Evolutionary conservation across 2,888 invertebrate genomes (phyloP), one percentile per base, ranked within the genome.

Genomic region (Germaria angustata): DNA sequence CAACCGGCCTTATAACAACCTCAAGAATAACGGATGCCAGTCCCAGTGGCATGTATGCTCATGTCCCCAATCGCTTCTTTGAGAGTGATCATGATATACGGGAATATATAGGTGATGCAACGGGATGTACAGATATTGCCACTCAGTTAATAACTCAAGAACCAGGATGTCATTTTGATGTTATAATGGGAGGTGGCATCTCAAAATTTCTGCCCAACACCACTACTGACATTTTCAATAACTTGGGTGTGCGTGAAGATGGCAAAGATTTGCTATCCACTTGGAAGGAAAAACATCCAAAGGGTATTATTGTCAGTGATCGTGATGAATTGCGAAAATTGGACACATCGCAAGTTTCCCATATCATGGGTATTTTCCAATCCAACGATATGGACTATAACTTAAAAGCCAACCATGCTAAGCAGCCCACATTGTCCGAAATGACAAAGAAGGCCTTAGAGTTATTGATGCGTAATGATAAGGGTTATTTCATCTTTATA

Each of bases 21-120:
- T 95, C 96, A 0, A 91, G 95, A 8, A 93, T 96, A 0, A 96
- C 96, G 0, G 95, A 96, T 88, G 96, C 96, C 0, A 95, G 95
- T 1, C 96, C 96, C 0, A 94, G 95, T 0, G 94, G 93, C 0
- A 90, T 92, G 86, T 94, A 93, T 86, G 93, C 94, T 0, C 93
- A 94, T 83, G 92, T 93, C 0, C 93, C 95, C 0, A 92, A 94
- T 78, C 92, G 96, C 5, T 92, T 94, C 84, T 96, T 95, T 94
- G 96, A 96, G 89, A 92, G 92, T 3, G 95, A 95, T 86, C 92
- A 91, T 0, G 93, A 94, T 61, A 87, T 94, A 0, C 24, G 13
- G 11, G 1, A 9, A 0, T 57, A 8, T 4, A 68, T 24, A 0
- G 3, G 6, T 0, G 85, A 86, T 61, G 44, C 84, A 1, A 13